phyloP scores from a whole-genome alignment of 2,888 invertebrate genomes.

The Gasteruption jaculator region DNA sequence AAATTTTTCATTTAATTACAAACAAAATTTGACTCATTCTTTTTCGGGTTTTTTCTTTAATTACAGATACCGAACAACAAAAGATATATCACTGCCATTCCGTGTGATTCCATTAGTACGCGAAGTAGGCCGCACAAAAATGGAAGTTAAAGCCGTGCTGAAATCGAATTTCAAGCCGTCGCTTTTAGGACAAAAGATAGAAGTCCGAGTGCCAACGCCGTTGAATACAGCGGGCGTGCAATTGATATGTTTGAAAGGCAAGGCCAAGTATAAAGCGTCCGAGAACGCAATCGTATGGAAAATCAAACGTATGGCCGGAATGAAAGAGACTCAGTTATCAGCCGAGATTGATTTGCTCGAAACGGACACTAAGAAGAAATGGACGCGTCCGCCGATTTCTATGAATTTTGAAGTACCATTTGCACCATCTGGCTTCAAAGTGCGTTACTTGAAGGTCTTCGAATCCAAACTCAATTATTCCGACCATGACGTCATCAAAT shows the following conservation, averaged over 20 bases:
- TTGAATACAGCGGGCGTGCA: slow-evolving; percentile 98
- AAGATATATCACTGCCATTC: slow-evolving; percentile 99
- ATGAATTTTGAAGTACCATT: slow-evolving; percentile 99
- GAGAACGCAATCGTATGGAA: slow-evolving; percentile 96
- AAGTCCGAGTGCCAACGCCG: slow-evolving; percentile 98
- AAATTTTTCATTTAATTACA: slow-evolving; percentile 5
- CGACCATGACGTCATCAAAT: slow-evolving; percentile 99
- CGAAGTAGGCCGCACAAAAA: slow-evolving; percentile 97
- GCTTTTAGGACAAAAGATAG: slow-evolving; percentile 96
- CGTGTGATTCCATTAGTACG: slow-evolving; percentile 97
- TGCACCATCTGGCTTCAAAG: slow-evolving; percentile 99
- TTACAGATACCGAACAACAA: slow-evolving; percentile 91
- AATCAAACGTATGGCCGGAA: slow-evolving; percentile 91
- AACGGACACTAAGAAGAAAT: slow-evolving; percentile 99
- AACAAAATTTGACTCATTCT: too few species aligned
- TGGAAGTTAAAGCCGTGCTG: slow-evolving; percentile 99
- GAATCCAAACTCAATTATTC: slow-evolving; percentile 99
- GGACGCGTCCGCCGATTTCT: slow-evolving; percentile 99
- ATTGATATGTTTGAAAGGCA: slow-evolving; percentile 97
- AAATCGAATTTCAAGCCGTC: slow-evolving; percentile 99
- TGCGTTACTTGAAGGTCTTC: slow-evolving; percentile 98
- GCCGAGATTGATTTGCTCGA: slow-evolving; percentile 98
- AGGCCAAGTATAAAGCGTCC: slow-evolving; percentile 99
- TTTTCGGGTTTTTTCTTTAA: slow-evolving; percentile 3
- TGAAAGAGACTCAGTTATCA: slow-evolving; percentile 99